These are phyloP conservation scores for Orchesella flavescens DNA, from an alignment of 2,888 invertebrate species.

Conservation along the genomic window DNA sequence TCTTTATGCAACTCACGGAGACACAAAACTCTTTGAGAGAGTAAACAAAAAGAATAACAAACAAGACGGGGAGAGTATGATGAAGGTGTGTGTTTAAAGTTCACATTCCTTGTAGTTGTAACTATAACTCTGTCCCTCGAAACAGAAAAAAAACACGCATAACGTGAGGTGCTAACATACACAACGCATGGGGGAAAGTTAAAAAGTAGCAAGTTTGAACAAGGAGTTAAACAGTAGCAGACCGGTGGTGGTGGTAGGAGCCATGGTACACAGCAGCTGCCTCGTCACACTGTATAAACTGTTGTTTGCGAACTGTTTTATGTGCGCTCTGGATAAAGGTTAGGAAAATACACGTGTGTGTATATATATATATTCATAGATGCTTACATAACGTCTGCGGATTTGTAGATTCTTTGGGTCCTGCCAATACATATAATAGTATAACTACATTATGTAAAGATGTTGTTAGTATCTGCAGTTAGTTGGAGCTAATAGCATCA, in stretches of 20 bases:
- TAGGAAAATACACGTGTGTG: no score
- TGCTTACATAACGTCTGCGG: neutral
- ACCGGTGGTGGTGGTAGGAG: neutral
- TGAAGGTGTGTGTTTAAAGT: slow-evolving; percentile 30
- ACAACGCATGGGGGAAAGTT: neutral
- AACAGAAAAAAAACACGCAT: neutral
- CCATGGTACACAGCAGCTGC: slow-evolving; percentile 4
- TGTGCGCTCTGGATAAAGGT: neutral
- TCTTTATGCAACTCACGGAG: slow-evolving; percentile 14
- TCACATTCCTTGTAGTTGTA: neutral
- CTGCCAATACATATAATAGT: neutral
- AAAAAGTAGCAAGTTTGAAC: slow-evolving; percentile 12
- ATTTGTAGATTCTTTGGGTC: neutral
- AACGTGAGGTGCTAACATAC: slow-evolving; percentile 1
- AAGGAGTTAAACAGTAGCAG: slow-evolving; percentile 1
- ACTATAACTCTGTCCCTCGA: neutral
- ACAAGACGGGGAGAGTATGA: slow-evolving; percentile 5
- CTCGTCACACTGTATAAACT: neutral
- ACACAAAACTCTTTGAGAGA: slow-evolving; percentile 24
- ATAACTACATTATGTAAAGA: slow-evolving; percentile 2
- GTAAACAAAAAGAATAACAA: slow-evolving; percentile 31
- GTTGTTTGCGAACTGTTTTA: slow-evolving; percentile 8
- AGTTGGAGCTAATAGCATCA: slow-evolving; percentile 28
- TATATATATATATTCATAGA: no score
- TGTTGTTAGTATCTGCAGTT: slow-evolving; percentile 22